These are phyloP conservation scores for Drosophila teissieri DNA, from an alignment of 1,140 invertebrate species.

Conservation along the genomic window DNA sequence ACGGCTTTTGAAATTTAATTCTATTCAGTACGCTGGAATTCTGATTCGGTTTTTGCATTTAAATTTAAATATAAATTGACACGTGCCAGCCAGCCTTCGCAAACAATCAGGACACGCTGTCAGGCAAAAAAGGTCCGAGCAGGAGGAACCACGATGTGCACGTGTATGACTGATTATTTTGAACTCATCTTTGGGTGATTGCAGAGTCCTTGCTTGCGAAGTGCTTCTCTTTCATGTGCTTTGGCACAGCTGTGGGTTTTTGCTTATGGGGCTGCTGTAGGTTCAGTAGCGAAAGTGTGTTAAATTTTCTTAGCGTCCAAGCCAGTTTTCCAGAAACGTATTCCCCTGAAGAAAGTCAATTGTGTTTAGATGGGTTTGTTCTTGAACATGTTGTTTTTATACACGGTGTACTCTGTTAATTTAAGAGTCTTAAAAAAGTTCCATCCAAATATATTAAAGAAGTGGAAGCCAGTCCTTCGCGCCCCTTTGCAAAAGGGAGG, in stretches of 20 bases:
- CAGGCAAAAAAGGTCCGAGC: constrained; percentile 40
- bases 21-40: constrained; percentile 53
- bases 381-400: no score
- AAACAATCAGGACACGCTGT: constrained; percentile 45
- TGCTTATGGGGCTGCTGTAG: not conserved
- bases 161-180: constrained; percentile 54
- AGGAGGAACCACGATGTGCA: constrained; percentile 27
- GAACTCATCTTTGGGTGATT: constrained; percentile 17
- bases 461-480: no score
- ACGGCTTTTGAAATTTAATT: constrained; percentile 75
- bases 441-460: no score
- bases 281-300: constrained; percentile 8
- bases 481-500: no score
- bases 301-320: not conserved
- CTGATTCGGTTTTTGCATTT: constrained; percentile 73
- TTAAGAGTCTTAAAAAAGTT: no score
- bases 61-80: constrained; percentile 82
- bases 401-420: no score
- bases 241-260: constrained; percentile 9
- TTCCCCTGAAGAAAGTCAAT: no score
- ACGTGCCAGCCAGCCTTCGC: constrained; percentile 55
- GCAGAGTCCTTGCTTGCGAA: not conserved
- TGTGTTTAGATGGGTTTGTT: no score
- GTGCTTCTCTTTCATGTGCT: constrained; percentile 11
- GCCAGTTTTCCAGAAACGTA: not conserved